phyloP scores from a whole-genome alignment of 2,888 invertebrate genomes.

The Troides aeacus region DNA sequence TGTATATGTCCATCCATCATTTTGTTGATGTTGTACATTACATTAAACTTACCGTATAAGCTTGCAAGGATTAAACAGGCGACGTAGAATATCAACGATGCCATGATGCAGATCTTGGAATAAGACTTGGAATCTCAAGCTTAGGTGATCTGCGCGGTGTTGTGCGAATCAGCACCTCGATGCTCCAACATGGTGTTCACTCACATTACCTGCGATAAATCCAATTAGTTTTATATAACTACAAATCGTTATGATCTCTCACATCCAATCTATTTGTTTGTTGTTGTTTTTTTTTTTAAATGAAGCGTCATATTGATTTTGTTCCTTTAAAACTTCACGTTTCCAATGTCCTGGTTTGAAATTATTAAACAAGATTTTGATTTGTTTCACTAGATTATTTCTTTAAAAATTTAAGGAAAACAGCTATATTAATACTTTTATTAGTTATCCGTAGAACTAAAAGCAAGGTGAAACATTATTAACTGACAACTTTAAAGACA shows the following conservation, averaged over 20 bases:
- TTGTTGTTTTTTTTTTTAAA: too few relatives aligned
- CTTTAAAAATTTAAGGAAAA: too few relatives aligned
- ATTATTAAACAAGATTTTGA: too few relatives aligned
- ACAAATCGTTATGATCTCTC: too few relatives aligned
- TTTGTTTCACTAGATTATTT: too few relatives aligned
- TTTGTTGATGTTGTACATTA: neutral
- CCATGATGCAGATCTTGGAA: slow-evolving; percentile 48
- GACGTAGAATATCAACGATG: slow-evolving; percentile 49
- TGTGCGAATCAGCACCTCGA: slow-evolving; percentile 44
- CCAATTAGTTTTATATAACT: neutral
- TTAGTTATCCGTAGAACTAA: too few relatives aligned
- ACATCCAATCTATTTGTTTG: too few relatives aligned
- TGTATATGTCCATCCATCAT: too few relatives aligned
- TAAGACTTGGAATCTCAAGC: slow-evolving; percentile 34
- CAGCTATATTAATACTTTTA: too few relatives aligned
- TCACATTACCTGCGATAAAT: slow-evolving; percentile 13
- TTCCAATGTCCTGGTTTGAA: too few relatives aligned
- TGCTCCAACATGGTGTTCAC: slow-evolving; percentile 47
- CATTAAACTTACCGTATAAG: slow-evolving; percentile 54
- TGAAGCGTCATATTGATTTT: too few relatives aligned
- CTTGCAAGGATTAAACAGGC: slow-evolving; percentile 48
- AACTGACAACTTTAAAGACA: neutral
- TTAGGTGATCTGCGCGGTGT: slow-evolving; percentile 61
- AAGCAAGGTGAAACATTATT: neutral
- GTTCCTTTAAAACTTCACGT: too few relatives aligned